Base-by-base conservation (phyloP, 2,888 invertebrate species). In the Drosophila kambysellisi region DNA sequence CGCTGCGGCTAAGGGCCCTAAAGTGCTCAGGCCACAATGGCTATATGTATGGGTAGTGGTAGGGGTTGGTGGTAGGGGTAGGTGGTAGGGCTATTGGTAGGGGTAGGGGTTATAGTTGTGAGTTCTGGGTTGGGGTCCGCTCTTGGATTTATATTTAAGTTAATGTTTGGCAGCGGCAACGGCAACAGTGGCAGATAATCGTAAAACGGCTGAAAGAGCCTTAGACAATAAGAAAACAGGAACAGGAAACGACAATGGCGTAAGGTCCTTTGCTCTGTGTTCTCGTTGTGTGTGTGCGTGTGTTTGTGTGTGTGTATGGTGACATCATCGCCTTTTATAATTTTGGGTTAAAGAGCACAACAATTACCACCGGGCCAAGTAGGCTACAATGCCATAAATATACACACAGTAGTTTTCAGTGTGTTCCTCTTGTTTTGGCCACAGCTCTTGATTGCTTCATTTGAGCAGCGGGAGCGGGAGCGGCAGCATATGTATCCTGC, bases 11-110 rank as follows among this genome's bases (percentile, higher is more conserved):
- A 65, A 81, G 78, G 70, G 72, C 78, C 70, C 73, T 79, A 80
- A 89, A 90, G 87, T 89, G 83, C 77, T 87, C 70, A 83, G 84
- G 90, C 90, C 88, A 90, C 87, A 90, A 83, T 88, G 86, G 77
- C 64, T 50, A 11, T 58, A 52, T 56, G 17, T 4, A n/a, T 43
- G 46, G 46, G 25, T 25, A 15, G 46, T 15, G 15, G 46, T 20
- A 12, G 20, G 12, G 4, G 20, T 25, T 25, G 20, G 46, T 15
- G 15, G 46, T 20, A 12, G 46, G 25, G 15, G 46, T 46, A 12
- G 20, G 12, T 2, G 46, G 25, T 25, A 15, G 25, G 25, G 15
- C 20, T 46, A 12, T 12, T 3, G 4, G 39, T 39, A 17, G 37
- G 41, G n/a, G 56, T 17, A 54, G 25, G 11, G 12, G 29, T 29